Percentiles rank a stretch among this genome's conserved stretches.
These are phyloP conservation scores for Montifringilla adamsi DNA, from an alignment of 2,113 vertebrate species.

Conservation along the genomic window DNA sequence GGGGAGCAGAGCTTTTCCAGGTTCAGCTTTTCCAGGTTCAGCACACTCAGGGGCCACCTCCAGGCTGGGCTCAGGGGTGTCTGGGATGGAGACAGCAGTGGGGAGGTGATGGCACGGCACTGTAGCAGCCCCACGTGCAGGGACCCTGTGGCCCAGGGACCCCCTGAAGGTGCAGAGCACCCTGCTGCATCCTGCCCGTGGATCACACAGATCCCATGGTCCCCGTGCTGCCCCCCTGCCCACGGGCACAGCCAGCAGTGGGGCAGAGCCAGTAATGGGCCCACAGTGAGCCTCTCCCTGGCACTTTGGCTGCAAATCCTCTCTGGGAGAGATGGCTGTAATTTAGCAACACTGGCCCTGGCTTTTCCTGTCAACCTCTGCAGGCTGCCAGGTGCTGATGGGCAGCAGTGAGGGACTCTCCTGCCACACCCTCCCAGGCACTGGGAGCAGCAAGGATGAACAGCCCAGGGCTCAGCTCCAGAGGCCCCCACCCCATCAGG, in stretches of 20 bases:
- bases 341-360: neutral
- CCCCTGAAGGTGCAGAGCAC: neutral
- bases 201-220: too few species aligned
- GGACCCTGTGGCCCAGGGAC: neutral
- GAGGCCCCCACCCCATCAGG: too few species aligned
- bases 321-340: neutral
- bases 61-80: neutral
- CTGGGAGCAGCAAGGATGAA: neutral
- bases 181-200: neutral
- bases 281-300: neutral
- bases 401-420: neutral
- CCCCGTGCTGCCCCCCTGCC: neutral
- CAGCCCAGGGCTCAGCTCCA: neutral
- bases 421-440: neutral
- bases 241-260: neutral
- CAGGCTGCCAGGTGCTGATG: neutral
- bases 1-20: neutral
- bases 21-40: neutral
- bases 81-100: neutral
- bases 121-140: neutral
- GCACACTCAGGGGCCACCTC: neutral
- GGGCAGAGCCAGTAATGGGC: neutral
- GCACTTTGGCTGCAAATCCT: neutral
- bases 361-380: neutral
- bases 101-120: rapidly evolving